phyloP scores from a whole-genome alignment of 2,888 invertebrate species.

The Malthinus flaveolus region DNA sequence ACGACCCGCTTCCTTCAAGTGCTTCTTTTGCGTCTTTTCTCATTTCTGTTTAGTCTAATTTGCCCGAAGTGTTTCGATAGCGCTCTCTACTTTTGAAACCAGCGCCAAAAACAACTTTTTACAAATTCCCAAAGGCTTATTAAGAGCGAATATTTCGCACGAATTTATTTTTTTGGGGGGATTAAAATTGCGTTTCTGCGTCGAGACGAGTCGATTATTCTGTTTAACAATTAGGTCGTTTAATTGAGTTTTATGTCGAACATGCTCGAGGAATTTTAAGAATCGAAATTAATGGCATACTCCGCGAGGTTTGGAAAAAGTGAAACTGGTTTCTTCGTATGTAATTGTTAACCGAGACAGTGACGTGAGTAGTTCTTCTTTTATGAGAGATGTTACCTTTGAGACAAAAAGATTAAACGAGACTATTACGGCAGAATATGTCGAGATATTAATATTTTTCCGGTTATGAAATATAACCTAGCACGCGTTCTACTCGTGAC shows the following conservation, averaged over 20 bases:
- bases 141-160: neutral
- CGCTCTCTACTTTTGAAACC: slow-evolving; percentile 20
- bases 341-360: slow-evolving; percentile 21
- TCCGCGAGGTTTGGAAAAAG: slow-evolving; percentile 19
- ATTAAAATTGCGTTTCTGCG: neutral
- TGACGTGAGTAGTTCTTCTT: slow-evolving; percentile 10
- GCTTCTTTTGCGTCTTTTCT: slow-evolving; percentile 29
- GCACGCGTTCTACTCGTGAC: slow-evolving; percentile 46
- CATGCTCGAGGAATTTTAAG: neutral
- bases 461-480: slow-evolving; percentile 48
- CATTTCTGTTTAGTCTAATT: slow-evolving; percentile 30
- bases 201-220: slow-evolving; percentile 6
- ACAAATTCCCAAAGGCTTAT: slow-evolving; percentile 6
- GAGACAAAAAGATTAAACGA: slow-evolving; percentile 35
- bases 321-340: slow-evolving; percentile 22
- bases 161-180: neutral
- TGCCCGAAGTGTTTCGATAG: slow-evolving; percentile 22
- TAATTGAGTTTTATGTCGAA: too few relatives aligned
- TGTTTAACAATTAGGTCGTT: too few relatives aligned
- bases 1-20: slow-evolving; percentile 43
- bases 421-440: slow-evolving; percentile 36
- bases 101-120: slow-evolving; percentile 6
- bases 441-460: slow-evolving; percentile 44
- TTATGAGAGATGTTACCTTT: slow-evolving; percentile 24
- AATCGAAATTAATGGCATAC: slow-evolving; percentile 21